phyloP scores from a whole-genome alignment of 2,113 vertebrate species.

The Pelecanoides urinatrix region DNA sequence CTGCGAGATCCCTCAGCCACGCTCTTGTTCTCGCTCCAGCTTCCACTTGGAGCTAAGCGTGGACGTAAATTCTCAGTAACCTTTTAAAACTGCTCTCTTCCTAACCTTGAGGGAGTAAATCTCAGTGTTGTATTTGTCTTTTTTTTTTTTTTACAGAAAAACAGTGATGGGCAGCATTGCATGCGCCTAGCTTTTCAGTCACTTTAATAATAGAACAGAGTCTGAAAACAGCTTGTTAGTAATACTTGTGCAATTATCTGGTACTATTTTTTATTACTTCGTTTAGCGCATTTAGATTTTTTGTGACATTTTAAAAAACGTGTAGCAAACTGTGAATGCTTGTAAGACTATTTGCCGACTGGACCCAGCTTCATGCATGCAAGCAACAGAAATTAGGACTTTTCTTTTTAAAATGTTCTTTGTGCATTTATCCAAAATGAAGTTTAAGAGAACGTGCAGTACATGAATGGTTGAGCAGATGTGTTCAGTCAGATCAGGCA shows the following conservation, averaged over 20 bases:
- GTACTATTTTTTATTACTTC: background rate
- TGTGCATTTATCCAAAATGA: background rate
- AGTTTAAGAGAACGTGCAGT: background rate
- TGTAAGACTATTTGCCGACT: background rate
- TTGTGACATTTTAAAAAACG: background rate
- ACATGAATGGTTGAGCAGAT: background rate
- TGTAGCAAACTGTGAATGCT: background rate
- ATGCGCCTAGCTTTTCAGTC: background rate
- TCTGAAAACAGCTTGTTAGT: background rate
- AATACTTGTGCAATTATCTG: background rate
- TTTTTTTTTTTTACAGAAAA: background rate
- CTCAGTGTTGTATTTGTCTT: background rate
- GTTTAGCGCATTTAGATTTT: background rate
- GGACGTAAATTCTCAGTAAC: rapidly evolving
- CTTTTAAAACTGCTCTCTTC: background rate
- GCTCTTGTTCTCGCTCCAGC: background rate
- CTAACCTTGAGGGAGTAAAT: background rate
- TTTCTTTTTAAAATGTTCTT: background rate
- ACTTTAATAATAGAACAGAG: background rate
- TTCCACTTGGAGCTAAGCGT: background rate
- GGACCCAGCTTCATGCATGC: background rate
- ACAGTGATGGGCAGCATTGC: background rate
- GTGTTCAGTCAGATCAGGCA: background rate
- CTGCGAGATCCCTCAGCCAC: background rate
- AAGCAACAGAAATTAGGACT: background rate